Conservation (phyloP, 1,140 invertebrate species). For the Trichonephila inaurata region DNA sequence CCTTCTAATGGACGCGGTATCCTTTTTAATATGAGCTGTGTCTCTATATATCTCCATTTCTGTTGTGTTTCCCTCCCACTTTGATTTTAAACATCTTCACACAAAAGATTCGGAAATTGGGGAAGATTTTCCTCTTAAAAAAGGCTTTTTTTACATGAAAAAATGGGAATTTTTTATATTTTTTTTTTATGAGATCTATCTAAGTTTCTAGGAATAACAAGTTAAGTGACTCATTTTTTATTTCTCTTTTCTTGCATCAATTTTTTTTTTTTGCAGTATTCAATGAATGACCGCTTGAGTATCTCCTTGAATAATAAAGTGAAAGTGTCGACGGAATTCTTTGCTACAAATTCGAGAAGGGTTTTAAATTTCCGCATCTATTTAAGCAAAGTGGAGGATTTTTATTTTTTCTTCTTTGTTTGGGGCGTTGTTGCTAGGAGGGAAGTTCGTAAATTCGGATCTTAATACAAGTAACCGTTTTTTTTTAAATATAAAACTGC, state of each 20-base stretch:
- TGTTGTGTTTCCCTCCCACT: background rate
- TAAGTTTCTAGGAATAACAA: constrained; percentile 13
- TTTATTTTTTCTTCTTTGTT: background rate
- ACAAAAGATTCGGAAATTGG: background rate
- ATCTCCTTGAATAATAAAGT: background rate
- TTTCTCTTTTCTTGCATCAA: background rate
- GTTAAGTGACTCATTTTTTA: background rate
- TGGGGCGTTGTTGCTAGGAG: no score
- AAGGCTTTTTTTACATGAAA: background rate
- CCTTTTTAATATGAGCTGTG: constrained; percentile 17
- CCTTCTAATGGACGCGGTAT: constrained; percentile 43
- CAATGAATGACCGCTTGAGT: background rate
- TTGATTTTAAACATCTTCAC: background rate
- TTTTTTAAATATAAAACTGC: no score
- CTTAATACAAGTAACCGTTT: no score
- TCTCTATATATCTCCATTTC: background rate
- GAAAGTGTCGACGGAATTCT: background rate
- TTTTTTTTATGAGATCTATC: background rate
- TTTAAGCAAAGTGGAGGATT: background rate
- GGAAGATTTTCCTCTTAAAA: background rate
- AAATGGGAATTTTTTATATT: background rate
- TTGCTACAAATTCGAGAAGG: background rate
- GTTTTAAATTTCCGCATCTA: background rate
- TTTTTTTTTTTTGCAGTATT: background rate
- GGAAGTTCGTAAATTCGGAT: no score